Conservation (phyloP, 2,113 vertebrate species). For the Capreolus pygargus region DNA sequence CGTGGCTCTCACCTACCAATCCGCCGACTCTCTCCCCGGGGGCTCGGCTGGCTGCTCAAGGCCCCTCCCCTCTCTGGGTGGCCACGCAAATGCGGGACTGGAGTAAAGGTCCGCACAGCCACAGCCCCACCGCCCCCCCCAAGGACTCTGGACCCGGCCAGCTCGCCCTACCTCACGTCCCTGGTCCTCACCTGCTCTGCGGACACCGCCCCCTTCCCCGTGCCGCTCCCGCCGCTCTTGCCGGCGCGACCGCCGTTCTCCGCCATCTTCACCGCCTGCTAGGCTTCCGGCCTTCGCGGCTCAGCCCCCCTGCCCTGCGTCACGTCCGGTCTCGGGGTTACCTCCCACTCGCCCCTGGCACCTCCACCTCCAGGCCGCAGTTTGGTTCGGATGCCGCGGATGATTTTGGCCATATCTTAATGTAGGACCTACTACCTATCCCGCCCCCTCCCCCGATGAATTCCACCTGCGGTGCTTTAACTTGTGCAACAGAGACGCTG, state of each 20-base stretch:
- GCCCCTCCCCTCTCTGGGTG: background rate
- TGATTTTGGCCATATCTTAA: background rate
- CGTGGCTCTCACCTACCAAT: background rate
- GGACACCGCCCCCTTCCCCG: conserved; percentile 56
- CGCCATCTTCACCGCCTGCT: conserved; percentile 69
- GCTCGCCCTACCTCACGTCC: background rate
- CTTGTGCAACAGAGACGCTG: background rate
- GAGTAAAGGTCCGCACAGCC: background rate
- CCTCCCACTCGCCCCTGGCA: background rate
- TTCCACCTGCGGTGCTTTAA: background rate
- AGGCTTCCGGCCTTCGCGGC: background rate
- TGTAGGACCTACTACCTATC: conserved; percentile 46
- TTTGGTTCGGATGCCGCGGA: background rate
- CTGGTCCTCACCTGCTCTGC: conserved; percentile 68
- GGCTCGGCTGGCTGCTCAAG: background rate
- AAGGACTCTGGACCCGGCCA: background rate
- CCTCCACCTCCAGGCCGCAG: rapidly evolving
- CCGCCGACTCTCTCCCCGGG: background rate
- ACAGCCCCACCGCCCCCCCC: background rate
- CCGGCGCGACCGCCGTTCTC: conserved; percentile 52
- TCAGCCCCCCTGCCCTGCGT: background rate
- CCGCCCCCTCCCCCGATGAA: background rate
- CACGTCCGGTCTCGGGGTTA: conserved; percentile 39
- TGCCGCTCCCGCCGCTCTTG: conserved; percentile 62
- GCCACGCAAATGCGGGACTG: background rate